Conservation (phyloP, 2,797 vertebrate genomes). For the Melanotaenia boesemani region DNA sequence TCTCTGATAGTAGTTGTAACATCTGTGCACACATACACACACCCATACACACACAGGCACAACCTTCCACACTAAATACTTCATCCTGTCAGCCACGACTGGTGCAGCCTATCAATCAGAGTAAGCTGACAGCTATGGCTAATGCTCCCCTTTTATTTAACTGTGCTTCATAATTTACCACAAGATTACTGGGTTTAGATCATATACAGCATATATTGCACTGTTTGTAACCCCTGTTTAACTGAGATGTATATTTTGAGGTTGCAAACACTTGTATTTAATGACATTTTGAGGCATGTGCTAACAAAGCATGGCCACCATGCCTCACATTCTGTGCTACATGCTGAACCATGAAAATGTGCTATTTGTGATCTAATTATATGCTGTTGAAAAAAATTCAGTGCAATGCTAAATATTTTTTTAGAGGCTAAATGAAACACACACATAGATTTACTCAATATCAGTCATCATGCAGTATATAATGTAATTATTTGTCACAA, state of each 20-base stretch:
- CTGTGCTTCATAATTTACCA: constrained; percentile 66
- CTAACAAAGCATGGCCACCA: constrained; percentile 6
- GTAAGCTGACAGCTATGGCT: constrained; percentile 71
- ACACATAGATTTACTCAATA: constrained; percentile 32
- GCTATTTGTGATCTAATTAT: constrained; percentile 25
- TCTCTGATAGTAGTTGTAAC: constrained; percentile 72
- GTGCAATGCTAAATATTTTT: constrained; percentile 32
- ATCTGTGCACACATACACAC: constrained; percentile 57
- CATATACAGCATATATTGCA: constrained; percentile 30
- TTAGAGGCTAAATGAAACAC: constrained; percentile 40
- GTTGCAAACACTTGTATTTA: constrained; percentile 21
- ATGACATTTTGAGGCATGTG: constrained; percentile 43
- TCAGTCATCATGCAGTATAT: constrained; percentile 25
- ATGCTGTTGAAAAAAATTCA: constrained; percentile 23
- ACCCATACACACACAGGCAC: constrained; percentile 48
- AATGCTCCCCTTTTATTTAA: constrained; percentile 73
- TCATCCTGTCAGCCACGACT: constrained; percentile 68
- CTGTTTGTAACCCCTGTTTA: constrained; percentile 33
- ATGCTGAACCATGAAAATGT: constrained; percentile 29
- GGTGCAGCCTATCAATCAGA: constrained; percentile 69
- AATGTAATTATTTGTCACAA: constrained; percentile 60
- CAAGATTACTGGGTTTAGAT: constrained; percentile 57
- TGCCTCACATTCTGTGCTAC: constrained; percentile 19
- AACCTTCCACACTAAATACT: constrained; percentile 62
- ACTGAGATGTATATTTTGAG: constrained; percentile 29